Evolutionary conservation across 1,140 invertebrate genomes (phyloP).

Genomic region (Microplitis mediator): DNA sequence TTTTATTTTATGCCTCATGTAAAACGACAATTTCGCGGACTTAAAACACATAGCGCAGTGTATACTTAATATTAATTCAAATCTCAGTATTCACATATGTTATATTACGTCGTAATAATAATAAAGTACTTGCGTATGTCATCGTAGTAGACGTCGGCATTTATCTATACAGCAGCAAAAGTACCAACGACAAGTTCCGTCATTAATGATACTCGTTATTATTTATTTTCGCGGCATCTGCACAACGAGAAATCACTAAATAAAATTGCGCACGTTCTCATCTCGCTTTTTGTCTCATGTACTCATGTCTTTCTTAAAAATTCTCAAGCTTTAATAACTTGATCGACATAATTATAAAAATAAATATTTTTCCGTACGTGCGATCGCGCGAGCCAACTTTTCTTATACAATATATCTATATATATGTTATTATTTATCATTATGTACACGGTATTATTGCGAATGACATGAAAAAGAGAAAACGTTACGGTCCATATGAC

Average conservation of each 20-base stretch:
- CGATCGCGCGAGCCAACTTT: slow-evolving; percentile 1
- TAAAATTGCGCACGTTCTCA: not conserved
- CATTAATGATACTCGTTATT: not conserved
- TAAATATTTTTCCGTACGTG: not conserved
- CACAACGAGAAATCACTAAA: not conserved
- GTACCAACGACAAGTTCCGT: not conserved
- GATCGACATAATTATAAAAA: not conserved
- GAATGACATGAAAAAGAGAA: not conserved
- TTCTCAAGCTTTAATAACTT: slow-evolving; percentile 4
- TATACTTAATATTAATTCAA: too few relatives aligned
- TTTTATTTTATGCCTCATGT: too few relatives aligned
- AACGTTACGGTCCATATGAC: slow-evolving; percentile 1
- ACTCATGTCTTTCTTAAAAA: not conserved
- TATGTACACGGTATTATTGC: too few relatives aligned
- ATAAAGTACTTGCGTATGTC: too few relatives aligned
- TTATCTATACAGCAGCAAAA: too few relatives aligned
- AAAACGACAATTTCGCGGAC: too few relatives aligned
- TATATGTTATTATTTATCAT: too few relatives aligned
- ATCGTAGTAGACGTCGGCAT: too few relatives aligned
- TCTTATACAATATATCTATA: not conserved
- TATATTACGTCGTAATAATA: too few relatives aligned
- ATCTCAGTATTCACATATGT: too few relatives aligned
- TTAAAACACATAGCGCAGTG: too few relatives aligned
- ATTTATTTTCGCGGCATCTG: slow-evolving; percentile 20
- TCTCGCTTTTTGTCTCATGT: not conserved